Evolutionary conservation across 2,113 vertebrate genomes (phyloP), one percentile per base, ranked within the genome.

Genomic region (Rhinopomastus cyanomelas): DNA sequence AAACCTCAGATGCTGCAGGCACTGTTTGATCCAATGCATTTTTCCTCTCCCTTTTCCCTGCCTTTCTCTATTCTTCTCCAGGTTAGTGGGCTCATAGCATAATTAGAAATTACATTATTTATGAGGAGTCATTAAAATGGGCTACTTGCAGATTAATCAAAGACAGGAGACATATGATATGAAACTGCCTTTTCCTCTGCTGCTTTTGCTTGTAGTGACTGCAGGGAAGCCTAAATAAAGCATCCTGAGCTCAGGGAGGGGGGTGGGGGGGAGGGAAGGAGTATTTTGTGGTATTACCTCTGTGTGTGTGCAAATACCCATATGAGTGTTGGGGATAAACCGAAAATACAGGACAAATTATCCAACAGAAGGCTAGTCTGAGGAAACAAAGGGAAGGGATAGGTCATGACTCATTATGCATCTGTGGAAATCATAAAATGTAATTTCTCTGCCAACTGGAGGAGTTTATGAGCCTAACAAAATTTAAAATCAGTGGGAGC

Each of bases 51-150:
- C 51, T 77, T 68, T 82, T 16, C 56, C 60, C 72, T 88, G 6
- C 42, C 81, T 83, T 66, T 94, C 96, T 95, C 95, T 96, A 92
- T 94, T 92, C 60, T 95, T 97, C 83, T 91, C 52, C 87, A 93
- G 96, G 96, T 97, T 96, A 96, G 92, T 95, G 74, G 96, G 85
- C 94, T 97, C 97, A 94, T 61, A 93, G 94, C 94, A 93, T 98
- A 98, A 99, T 99, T 98, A 99, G 98, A 98, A 98, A 95, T 78
- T 98, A 97, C 98, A 98, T 98, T 98, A 99, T 98, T 98, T 97
- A 98, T 98, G 96, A 96, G 94, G 82, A 97, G 71, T 92, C 96
- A 96, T 97, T 98, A 97, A 96, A 96, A 94, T 94, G 95, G 97
- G 97, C 65, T 26, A 88, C 91, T 94, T 96, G 93, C 86, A 93